These are phyloP conservation scores for Heliothis peltigera DNA, from an alignment of 2,888 invertebrate genomes.

Conservation along the genomic window DNA sequence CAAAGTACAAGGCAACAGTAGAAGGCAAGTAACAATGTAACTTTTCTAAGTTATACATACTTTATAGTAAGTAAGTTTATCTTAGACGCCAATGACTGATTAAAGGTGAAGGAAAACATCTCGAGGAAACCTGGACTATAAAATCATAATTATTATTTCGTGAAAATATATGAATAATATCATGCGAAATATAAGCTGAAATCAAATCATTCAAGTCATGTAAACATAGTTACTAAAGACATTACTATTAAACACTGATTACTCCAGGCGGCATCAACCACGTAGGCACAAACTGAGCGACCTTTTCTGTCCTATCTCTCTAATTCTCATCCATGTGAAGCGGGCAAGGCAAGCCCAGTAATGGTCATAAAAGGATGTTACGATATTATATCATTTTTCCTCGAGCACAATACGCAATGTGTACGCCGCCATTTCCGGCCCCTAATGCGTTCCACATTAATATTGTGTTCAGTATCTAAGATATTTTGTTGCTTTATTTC, in stretches of 20 bases:
- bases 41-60: too few species aligned
- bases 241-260: not conserved
- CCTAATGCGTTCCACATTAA: slow-evolving; percentile 85
- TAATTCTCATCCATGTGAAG: slow-evolving; percentile 67
- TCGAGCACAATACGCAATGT: slow-evolving; percentile 81
- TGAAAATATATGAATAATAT: too few species aligned
- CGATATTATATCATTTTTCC: slow-evolving; percentile 89
- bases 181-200: too few species aligned
- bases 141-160: too few species aligned
- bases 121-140: too few species aligned
- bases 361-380: slow-evolving; percentile 88
- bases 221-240: too few species aligned
- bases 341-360: slow-evolving; percentile 83
- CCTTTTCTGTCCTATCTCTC: not conserved
- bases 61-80: too few species aligned
- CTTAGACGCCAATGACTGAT: too few species aligned
- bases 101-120: too few species aligned
- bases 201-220: too few species aligned
- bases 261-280: slow-evolving; percentile 24
- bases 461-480: slow-evolving; percentile 69
- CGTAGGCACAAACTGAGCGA: slow-evolving; percentile 42
- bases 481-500: slow-evolving; percentile 69
- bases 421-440: slow-evolving; percentile 83
- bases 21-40: too few species aligned
- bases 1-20: too few species aligned